phyloP scores from a whole-genome alignment of 1,140 invertebrate species.

The Melanaphis sacchari region DNA sequence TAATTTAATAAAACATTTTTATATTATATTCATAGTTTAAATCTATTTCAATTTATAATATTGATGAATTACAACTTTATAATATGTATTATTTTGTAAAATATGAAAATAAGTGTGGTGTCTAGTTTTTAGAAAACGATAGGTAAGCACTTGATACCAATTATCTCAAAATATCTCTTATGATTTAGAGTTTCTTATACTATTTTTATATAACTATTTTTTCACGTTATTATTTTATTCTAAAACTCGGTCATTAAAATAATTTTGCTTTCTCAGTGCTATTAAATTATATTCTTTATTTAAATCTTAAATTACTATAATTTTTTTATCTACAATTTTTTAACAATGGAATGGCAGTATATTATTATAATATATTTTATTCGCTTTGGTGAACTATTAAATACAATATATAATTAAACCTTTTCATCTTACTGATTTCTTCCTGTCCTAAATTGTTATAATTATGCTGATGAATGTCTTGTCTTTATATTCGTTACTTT shows the following conservation, averaged over 20 bases:
- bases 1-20: too few relatives aligned
- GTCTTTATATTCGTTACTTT: not conserved
- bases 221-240: not conserved
- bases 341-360: not conserved
- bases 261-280: not conserved
- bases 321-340: not conserved
- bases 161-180: not conserved
- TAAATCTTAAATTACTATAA: not conserved
- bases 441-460: not conserved
- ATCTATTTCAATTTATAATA: too few relatives aligned
- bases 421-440: not conserved
- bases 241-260: not conserved
- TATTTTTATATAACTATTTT: not conserved
- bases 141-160: not conserved
- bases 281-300: slow-evolving; percentile 7
- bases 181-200: not conserved
- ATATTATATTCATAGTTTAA: too few relatives aligned
- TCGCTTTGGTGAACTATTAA: not conserved
- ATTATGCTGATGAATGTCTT: not conserved
- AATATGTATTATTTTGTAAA: too few relatives aligned
- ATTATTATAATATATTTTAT: not conserved
- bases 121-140: not conserved
- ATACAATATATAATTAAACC: not conserved
- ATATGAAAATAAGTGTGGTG: not conserved
- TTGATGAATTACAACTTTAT: too few relatives aligned